Base-by-base conservation (phyloP, 2,797 vertebrate genomes). In the Urosaurus nigricauda region DNA sequence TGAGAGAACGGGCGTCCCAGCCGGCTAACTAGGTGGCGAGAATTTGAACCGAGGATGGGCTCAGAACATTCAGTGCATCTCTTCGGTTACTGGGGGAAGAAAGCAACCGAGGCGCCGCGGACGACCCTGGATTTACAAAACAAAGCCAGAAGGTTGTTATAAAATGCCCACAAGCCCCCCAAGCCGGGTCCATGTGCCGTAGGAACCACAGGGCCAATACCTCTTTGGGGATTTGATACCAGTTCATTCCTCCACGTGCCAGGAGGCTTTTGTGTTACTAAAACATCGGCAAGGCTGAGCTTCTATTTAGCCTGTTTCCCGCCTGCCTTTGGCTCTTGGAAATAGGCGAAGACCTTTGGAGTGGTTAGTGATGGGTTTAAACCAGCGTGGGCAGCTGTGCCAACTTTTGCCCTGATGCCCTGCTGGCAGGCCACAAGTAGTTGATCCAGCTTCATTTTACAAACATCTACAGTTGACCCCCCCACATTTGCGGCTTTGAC, bases 21-120 rank as follows among this genome's bases (percentile, higher is more conserved):
- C 65, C 65, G 29, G 56, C 47, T 78, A 56, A 24, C 37, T 47
- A 63, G 84, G 73, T 51, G 80, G 71, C 43, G 79, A 79, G 73
- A 77, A 86, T 82, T 75, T 24, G 13, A 73, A 74, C 71, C 5
- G n/a, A 4, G 24, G 71, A 65, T 40, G 19, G 14, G 17, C n/a
- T 68, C 19, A 68, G 88, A 89, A 89, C 88, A 89, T 89, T 1
- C 17, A 82, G 84, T 86, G 84, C 87, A n/a, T 47, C 14, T 0
- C 21, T 43, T 68, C 2, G 12, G 53, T 83, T 56, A 65, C 74
- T 51, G 17, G 70, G 71, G 5, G 47, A 35, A 24, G 16, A 65
- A 29, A n/a, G 73, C 47, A 32, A 24, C 29, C 24, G 8, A 51
- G 6, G 5, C 5, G 9, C 3, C 3, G 8, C 0, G 1, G 53